Evolutionary conservation across 2,797 vertebrate genomes (phyloP).

Genomic region (Amphiprion clarkii): DNA sequence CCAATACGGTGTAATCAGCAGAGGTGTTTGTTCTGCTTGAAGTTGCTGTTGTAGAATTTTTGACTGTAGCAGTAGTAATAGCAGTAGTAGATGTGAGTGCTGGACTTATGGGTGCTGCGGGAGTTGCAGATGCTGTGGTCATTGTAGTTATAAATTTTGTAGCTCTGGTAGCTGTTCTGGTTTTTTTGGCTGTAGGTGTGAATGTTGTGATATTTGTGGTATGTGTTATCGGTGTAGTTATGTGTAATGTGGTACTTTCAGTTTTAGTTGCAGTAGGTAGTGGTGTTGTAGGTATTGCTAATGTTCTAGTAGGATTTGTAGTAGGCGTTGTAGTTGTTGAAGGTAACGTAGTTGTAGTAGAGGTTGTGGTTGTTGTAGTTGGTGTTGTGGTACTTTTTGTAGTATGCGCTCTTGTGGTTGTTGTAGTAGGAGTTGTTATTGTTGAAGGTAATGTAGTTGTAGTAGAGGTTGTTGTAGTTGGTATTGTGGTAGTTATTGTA

Average conservation of each 20-base stretch:
- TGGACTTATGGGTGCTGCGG: neutral
- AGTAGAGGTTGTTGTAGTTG: neutral
- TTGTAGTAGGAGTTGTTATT: neutral
- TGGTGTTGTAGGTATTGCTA: neutral
- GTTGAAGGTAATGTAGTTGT: neutral
- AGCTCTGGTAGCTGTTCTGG: neutral
- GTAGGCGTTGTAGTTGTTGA: neutral
- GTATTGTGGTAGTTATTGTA: neutral
- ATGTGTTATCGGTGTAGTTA: neutral
- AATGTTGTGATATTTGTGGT: neutral
- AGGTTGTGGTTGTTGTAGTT: neutral
- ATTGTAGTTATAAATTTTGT: too few relatives aligned
- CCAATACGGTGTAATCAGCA: neutral
- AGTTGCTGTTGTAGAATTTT: neutral
- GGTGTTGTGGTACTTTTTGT: neutral
- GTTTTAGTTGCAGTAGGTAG: neutral
- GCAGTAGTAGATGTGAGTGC: neutral
- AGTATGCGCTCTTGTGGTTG: neutral
- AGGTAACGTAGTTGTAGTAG: neutral
- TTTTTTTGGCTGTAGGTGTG: neutral
- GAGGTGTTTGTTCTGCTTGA: neutral
- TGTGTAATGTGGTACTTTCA: neutral
- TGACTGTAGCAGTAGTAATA: neutral
- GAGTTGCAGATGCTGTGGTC: neutral
- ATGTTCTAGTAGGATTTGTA: rapidly evolving